Conservation (phyloP, 2,888 invertebrate species). For the Synergus japonicus region DNA sequence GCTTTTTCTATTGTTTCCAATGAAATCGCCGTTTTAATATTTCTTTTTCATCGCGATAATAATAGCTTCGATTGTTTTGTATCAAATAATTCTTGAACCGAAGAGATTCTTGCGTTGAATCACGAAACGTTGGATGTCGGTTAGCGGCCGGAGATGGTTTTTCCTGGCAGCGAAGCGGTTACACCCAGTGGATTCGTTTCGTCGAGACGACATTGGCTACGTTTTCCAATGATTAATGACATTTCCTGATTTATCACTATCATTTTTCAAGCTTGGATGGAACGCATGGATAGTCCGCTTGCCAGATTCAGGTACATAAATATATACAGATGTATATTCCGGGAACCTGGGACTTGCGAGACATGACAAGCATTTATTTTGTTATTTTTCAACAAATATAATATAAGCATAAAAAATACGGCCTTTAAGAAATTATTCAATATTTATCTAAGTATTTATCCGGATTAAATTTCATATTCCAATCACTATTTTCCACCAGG, state of each 20-base stretch:
- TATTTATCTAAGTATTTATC: too few relatives aligned
- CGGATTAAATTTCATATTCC: too few relatives aligned
- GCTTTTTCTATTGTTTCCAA: neutral
- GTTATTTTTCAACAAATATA: too few relatives aligned
- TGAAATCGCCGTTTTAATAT: neutral
- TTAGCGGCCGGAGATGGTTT: conserved; percentile 56
- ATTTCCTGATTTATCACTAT: conserved; percentile 67
- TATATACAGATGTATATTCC: conserved; percentile 15
- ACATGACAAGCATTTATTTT: neutral
- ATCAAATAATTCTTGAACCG: neutral
- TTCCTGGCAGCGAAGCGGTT: conserved; percentile 62
- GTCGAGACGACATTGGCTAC: conserved; percentile 54
- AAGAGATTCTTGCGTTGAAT: conserved; percentile 43
- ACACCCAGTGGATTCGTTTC: conserved; percentile 64
- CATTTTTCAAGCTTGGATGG: conserved; percentile 73
- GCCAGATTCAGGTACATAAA: conserved; percentile 46
- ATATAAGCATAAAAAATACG: too few relatives aligned
- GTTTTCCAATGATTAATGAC: conserved; percentile 69
- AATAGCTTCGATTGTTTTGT: neutral
- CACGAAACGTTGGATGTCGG: conserved; percentile 49
- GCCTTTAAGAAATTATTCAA: neutral
- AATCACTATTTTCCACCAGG: too few relatives aligned
- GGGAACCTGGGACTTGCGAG: neutral
- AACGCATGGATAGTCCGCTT: conserved; percentile 65
- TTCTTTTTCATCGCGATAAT: neutral